Percentiles rank a stretch among this genome's conserved stretches.
Evolutionary conservation across 92 coral and sea anemone genomes (phyloP).

Genomic region (Zoanthus sociatus): DNA sequence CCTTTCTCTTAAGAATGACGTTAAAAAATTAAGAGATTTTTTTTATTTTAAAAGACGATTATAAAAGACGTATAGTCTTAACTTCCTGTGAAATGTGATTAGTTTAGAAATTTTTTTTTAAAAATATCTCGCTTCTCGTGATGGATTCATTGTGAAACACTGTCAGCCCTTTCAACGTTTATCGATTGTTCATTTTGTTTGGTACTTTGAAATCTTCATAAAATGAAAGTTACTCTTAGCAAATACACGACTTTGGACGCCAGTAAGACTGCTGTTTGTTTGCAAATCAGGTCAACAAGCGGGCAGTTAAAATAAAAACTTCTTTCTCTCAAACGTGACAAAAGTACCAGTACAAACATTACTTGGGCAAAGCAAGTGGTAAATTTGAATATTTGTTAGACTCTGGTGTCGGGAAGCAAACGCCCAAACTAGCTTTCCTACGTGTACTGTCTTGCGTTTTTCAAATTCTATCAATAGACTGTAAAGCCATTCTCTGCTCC

Average conservation of each 20-base stretch:
- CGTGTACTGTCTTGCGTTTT: neutral
- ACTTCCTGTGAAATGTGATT: constrained; percentile 18
- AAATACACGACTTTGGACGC: constrained; percentile 22
- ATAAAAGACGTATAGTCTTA: neutral
- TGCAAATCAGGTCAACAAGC: constrained; percentile 13
- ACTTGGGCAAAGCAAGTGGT: neutral
- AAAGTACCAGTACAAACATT: neutral
- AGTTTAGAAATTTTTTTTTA: neutral
- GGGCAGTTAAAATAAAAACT: neutral
- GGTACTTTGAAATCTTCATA: neutral
- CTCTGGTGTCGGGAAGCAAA: neutral
- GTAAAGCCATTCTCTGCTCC: neutral
- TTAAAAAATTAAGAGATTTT: neutral
- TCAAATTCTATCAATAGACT: constrained; percentile 8
- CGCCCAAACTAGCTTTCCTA: neutral
- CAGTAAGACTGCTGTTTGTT: constrained; percentile 16
- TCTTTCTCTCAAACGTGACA: constrained; percentile 34
- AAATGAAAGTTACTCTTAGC: neutral
- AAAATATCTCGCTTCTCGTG: neutral
- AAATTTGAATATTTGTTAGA: constrained; percentile 34
- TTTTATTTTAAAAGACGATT: neutral
- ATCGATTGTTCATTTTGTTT: constrained; percentile 15
- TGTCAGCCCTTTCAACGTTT: neutral
- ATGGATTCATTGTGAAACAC: neutral
- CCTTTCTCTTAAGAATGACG: neutral